These are phyloP conservation scores for Parapristionchus giblindavisi DNA, from an alignment of 2,888 invertebrate genomes.

Conservation along the genomic window DNA sequence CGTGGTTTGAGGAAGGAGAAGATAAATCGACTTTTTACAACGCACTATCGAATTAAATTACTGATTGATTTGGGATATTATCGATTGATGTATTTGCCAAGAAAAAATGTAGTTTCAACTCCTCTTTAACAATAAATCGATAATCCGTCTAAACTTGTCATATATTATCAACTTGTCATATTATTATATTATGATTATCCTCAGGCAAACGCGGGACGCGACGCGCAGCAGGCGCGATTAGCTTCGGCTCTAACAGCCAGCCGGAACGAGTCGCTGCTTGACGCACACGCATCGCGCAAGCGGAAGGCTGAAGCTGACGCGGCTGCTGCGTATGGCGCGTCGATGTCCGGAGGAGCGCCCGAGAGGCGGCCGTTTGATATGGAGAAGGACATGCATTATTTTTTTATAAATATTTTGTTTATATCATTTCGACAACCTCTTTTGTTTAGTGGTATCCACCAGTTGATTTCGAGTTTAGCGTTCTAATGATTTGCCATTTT, in stretches of 20 bases:
- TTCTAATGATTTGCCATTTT: background rate
- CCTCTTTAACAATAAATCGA: too few relatives aligned
- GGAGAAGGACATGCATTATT: slow-evolving; percentile 40
- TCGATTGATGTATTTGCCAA: too few relatives aligned
- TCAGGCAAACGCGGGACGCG: slow-evolving; percentile 29
- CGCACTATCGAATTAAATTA: too few relatives aligned
- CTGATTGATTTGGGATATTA: too few relatives aligned
- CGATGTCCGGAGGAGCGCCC: background rate
- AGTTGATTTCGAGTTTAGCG: background rate
- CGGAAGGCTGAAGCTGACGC: background rate
- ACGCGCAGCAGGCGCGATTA: slow-evolving; percentile 18
- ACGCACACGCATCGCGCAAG: background rate
- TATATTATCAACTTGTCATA: too few relatives aligned
- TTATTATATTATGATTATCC: background rate
- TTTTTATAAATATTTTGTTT: too few relatives aligned
- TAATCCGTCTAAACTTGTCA: too few relatives aligned
- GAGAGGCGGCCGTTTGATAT: slow-evolving; percentile 25
- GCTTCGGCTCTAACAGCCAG: background rate
- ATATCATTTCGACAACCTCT: too few relatives aligned
- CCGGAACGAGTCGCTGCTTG: slow-evolving; percentile 28
- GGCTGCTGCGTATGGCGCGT: background rate
- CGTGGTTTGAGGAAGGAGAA: too few relatives aligned
- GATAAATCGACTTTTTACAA: too few relatives aligned
- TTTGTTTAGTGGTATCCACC: background rate
- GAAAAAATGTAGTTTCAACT: too few relatives aligned